phyloP scores from a whole-genome alignment of 2,113 vertebrate species.

The Sturnus vulgaris region DNA sequence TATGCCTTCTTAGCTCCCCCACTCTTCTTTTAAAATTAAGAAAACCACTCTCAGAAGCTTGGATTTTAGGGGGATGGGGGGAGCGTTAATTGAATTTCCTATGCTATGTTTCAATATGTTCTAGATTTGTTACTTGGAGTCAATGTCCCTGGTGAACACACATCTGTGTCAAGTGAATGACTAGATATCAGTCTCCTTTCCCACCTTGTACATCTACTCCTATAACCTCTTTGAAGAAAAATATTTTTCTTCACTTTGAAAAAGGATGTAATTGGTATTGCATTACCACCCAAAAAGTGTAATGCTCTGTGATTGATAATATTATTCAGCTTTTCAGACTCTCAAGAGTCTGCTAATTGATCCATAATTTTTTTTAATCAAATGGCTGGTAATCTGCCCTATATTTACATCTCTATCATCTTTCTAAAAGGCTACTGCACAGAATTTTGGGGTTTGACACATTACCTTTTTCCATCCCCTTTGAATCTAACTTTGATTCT shows the following conservation, averaged over 20 bases:
- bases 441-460: neutral
- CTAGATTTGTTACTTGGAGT: neutral
- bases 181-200: neutral
- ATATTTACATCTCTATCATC: neutral
- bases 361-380: neutral
- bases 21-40: neutral
- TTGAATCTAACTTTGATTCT: neutral
- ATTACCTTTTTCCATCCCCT: neutral
- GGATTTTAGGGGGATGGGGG: neutral
- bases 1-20: neutral
- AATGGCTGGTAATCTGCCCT: neutral
- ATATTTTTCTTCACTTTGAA: neutral
- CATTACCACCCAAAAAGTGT: neutral
- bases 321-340: neutral
- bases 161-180: neutral
- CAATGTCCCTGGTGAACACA: accelerated
- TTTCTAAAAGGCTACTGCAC: neutral
- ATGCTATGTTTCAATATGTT: neutral
- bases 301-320: neutral
- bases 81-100: neutral
- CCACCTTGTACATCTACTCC: neutral
- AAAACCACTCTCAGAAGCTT: neutral
- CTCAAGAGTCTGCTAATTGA: neutral
- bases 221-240: neutral
- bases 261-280: neutral